Conservation (phyloP, 2,113 vertebrate genomes). For the Synodontis membranacea region DNA sequence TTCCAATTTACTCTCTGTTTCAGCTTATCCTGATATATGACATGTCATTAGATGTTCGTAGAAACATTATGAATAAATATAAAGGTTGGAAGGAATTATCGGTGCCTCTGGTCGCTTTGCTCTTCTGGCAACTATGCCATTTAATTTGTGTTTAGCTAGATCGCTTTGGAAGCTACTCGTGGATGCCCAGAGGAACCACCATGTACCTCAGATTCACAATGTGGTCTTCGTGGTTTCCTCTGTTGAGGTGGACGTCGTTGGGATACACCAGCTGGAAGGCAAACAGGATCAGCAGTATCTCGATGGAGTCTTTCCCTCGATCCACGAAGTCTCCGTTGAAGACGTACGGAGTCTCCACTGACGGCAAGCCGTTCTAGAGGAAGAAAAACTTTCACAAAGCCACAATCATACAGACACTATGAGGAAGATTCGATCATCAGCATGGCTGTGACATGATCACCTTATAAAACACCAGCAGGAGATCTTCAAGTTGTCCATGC, state of each 20-base stretch:
- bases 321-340: slow-evolving; percentile 96
- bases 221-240: slow-evolving; percentile 92
- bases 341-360: slow-evolving; percentile 83
- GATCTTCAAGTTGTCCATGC: slow-evolving; percentile 89
- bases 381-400: background rate
- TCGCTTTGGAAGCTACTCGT: background rate
- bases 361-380: slow-evolving; percentile 88
- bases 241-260: slow-evolving; percentile 85
- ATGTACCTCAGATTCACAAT: slow-evolving; percentile 87
- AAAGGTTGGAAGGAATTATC: background rate
- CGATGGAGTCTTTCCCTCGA: slow-evolving; percentile 86
- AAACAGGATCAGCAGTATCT: slow-evolving; percentile 88
- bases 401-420: too few relatives aligned
- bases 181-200: background rate
- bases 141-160: background rate
- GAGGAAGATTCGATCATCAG: background rate
- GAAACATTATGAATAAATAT: background rate
- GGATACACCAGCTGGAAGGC: slow-evolving; percentile 90
- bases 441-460: slow-evolving; percentile 52
- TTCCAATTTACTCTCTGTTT: background rate
- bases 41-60: background rate
- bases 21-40: background rate
- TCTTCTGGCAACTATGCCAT: background rate
- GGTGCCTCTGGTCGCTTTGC: background rate
- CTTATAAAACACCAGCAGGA: slow-evolving; percentile 86